Evolutionary conservation across 2,888 invertebrate genomes (phyloP), one percentile per base, ranked within the genome.

Genomic region (Yponomeuta evonymella): DNA sequence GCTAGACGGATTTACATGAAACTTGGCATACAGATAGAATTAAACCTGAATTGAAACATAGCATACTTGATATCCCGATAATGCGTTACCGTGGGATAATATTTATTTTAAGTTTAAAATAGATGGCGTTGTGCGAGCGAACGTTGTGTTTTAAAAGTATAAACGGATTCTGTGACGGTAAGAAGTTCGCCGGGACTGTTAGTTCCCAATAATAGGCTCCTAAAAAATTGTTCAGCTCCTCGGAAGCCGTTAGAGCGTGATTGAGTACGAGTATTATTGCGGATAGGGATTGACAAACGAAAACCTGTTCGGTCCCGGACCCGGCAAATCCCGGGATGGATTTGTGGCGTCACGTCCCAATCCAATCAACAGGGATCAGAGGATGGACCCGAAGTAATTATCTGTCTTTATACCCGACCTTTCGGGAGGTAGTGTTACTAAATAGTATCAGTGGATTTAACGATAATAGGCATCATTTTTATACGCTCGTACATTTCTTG

Each of bases 361-460:
- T 65, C 65, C 65, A 65, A 65, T 65, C 65, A 65, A 65, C 65
- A 29, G 65, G 65, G 65, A 65, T 65, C 29, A 23, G 65, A 33
- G 65, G 12, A 30, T 33, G 29, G 65, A 65, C 65, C 65, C 65
- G 65, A 6, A 65, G 65, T 33, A 65, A 65, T 65, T 65, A 65
- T 65, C 65, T 33, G 30, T 65, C 33, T 33, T 64, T 64, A 65
- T 29, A 58, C 51, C 51, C 51, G 51, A 58, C 51, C 51, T 58
- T 58, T 58, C 51, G 51, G 15, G 8, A 58, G 51, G 51, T 58
- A 58, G 51, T 15, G 15, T 58, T 58, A 15, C 51, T 58, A 58
- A 58, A 58, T 58, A 58, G 51, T 58, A 58, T 58, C 5, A 12
- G 51, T 58, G 51, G 51, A 58, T 58, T 58, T 58, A 15, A 58